A percentile compares a stretch with the other conserved stretches of the same genome.
Evolutionary conservation across 2,888 invertebrate genomes (phyloP).

Genomic region (Tinea semifulvella): DNA sequence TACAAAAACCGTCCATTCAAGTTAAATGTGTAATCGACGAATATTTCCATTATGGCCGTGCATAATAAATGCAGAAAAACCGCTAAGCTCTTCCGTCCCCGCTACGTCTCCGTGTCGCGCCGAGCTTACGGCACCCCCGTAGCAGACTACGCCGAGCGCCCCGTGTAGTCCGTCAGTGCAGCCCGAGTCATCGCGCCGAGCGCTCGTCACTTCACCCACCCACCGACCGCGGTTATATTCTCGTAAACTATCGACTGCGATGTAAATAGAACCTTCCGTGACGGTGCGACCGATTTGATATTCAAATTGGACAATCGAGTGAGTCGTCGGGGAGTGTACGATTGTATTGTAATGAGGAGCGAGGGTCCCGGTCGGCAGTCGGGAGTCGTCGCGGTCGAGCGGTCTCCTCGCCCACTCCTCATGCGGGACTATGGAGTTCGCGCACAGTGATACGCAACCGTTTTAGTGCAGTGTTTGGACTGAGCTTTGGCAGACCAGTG

Average conservation of each 20-base stretch:
- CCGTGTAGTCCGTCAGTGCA: slow-evolving; percentile 24
- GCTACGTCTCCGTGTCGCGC: too few relatives aligned
- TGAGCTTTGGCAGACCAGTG: slow-evolving; percentile 31
- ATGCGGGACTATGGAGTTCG: slow-evolving; percentile 31
- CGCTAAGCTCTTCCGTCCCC: not conserved
- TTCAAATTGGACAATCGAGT: slow-evolving; percentile 40
- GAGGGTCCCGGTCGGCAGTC: slow-evolving; percentile 19
- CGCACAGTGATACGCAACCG: slow-evolving; percentile 29
- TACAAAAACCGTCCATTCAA: slow-evolving; percentile 3
- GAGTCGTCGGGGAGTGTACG: slow-evolving; percentile 32
- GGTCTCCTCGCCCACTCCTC: not conserved
- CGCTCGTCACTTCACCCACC: not conserved
- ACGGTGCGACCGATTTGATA: slow-evolving; percentile 37
- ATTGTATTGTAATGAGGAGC: slow-evolving; percentile 42
- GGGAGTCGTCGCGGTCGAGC: not conserved
- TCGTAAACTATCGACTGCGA: slow-evolving; percentile 22
- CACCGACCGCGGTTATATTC: slow-evolving; percentile 21
- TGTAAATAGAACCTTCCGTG: slow-evolving; percentile 29
- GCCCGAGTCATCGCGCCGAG: slow-evolving; percentile 24
- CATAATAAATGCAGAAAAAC: not conserved
- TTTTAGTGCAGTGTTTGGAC: slow-evolving; percentile 18
- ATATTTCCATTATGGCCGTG: not conserved
- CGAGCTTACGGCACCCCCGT: slow-evolving; percentile 54
- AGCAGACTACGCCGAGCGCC: slow-evolving; percentile 39
- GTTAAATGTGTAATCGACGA: slow-evolving; percentile 1